Percentiles rank a stretch among this genome's conserved stretches.
These are phyloP conservation scores for Paralinhomoeus sp. DNA, from an alignment of 2,888 invertebrate species.

Conservation along the genomic window DNA sequence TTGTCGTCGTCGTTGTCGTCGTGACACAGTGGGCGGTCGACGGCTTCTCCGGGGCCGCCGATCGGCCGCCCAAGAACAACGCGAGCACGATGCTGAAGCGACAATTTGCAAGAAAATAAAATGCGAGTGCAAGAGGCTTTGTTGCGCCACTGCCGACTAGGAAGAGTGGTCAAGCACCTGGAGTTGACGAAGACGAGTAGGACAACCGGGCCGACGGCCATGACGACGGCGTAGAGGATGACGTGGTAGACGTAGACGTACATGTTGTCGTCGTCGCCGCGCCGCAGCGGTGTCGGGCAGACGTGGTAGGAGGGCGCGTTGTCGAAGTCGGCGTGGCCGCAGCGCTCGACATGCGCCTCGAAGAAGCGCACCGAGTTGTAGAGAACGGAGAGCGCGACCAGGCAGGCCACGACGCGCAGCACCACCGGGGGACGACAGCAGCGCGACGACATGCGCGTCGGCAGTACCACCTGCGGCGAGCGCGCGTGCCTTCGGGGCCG, in stretches of 20 bases:
- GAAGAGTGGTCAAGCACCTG: too few relatives aligned
- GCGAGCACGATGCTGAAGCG: too few relatives aligned
- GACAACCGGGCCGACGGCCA: conserved; percentile 20
- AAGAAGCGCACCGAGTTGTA: conserved; percentile 23
- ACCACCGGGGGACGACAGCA: conserved; percentile 10
- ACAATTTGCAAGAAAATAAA: too few relatives aligned
- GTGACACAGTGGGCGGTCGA: background rate
- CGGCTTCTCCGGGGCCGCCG: too few relatives aligned
- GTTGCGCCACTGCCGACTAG: too few relatives aligned
- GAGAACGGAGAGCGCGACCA: conserved; percentile 14
- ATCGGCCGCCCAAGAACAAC: too few relatives aligned
- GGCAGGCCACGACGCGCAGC: conserved; percentile 8
- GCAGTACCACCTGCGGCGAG: conserved; percentile 11
- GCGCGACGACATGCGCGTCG: conserved; percentile 9
- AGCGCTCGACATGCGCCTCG: conserved; percentile 8
- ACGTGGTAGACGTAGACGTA: conserved; percentile 18
- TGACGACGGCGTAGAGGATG: conserved; percentile 19
- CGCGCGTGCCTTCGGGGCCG: too few relatives aligned
- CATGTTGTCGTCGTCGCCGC: conserved; percentile 4
- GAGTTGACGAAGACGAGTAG: conserved; percentile 16
- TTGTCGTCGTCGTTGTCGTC: background rate
- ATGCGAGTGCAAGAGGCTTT: too few relatives aligned
- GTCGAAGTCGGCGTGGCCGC: background rate
- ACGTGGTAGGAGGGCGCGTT: background rate
- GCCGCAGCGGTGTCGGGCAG: background rate